Conservation (phyloP, 2,113 vertebrate genomes). For the Stomatorhinus ivindoensis region DNA sequence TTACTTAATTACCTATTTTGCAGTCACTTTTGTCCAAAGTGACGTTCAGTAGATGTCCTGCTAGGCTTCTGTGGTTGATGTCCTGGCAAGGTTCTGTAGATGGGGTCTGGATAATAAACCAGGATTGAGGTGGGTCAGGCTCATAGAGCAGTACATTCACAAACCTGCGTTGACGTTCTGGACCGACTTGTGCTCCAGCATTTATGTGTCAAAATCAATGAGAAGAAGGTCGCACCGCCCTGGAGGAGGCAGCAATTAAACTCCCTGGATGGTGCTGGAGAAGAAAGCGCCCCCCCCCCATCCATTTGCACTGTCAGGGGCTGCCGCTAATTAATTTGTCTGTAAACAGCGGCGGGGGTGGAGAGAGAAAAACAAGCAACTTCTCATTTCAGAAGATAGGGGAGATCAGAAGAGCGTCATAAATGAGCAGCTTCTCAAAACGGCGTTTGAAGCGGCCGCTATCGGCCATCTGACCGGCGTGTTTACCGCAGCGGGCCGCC, state of each 20-base stretch:
- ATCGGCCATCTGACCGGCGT: conserved; percentile 18
- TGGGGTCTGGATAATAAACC: background rate
- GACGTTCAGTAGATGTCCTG: background rate
- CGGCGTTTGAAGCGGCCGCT: conserved; percentile 17
- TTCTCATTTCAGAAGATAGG: conserved; percentile 22
- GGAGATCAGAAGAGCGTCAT: conserved; percentile 27
- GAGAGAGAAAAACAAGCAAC: conserved; percentile 10
- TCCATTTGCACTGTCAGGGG: background rate
- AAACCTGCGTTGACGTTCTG: background rate
- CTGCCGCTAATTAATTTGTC: conserved; percentile 24
- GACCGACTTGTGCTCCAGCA: background rate
- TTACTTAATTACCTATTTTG: background rate
- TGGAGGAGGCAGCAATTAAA: conserved; percentile 16
- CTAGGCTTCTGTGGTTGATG: background rate
- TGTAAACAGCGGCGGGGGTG: conserved; percentile 18
- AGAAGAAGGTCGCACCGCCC: conserved; percentile 10
- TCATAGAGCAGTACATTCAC: background rate
- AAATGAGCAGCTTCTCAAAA: conserved; percentile 18
- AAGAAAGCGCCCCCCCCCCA: background rate
- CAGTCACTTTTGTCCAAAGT: background rate
- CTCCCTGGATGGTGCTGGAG: conserved; percentile 9
- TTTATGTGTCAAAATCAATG: conserved; percentile 1
- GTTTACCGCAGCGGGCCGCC: background rate
- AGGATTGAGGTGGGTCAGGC: background rate
- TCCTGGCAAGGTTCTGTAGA: background rate